Base-by-base conservation (phyloP, 2,797 vertebrate genomes). In the Lepilemur septentrionalis region DNA sequence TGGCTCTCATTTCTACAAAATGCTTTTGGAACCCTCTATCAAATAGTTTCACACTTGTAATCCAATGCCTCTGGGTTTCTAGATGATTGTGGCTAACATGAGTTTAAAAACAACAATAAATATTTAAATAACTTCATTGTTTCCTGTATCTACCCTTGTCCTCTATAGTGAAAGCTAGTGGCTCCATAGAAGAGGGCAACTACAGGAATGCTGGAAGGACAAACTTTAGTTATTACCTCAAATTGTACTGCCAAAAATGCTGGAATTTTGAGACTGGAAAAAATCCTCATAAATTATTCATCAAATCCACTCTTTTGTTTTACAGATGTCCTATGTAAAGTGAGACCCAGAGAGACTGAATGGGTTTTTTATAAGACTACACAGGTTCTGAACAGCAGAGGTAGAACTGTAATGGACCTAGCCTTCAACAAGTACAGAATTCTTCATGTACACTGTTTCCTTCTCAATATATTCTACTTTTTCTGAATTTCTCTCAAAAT, bases 101-200 rank as follows among this genome's bases (percentile, higher is more conserved):
- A 96, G 57, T 89, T 92, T 91, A 52, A 96, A 93, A 96, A 76
- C 92, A 97, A 88, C 85, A 96, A 84, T 92, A 85, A 96, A 92
- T 97, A 93, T 84, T 63, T 25, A 67, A 90, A 86, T 87, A 61
- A 94, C 86, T 50, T 95, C 69, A 70, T 48, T 88, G 89, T 85
- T 93, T 89, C 82, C 50, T 32, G 28, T 28, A 50, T 89, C 65
- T 91, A 17, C 25, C 35, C 11, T 55, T 55, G 61, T 87, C 32
- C 91, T 89, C 79, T 86, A 80, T 91, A 91, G 79, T 18, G n/a
- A 93, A 88, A 94, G 46, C 55, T 46, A 70, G 28, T 67, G 22
- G 20, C 50, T 92, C 72, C 73, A 69, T 7, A 41, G 43, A 32
- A 61, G n/a, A 89, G 5, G 38, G 8, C 32, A 14, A 23, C 4